Evolutionary conservation across 2,888 invertebrate genomes (phyloP).

Genomic region (Eustalomyia histrio): DNA sequence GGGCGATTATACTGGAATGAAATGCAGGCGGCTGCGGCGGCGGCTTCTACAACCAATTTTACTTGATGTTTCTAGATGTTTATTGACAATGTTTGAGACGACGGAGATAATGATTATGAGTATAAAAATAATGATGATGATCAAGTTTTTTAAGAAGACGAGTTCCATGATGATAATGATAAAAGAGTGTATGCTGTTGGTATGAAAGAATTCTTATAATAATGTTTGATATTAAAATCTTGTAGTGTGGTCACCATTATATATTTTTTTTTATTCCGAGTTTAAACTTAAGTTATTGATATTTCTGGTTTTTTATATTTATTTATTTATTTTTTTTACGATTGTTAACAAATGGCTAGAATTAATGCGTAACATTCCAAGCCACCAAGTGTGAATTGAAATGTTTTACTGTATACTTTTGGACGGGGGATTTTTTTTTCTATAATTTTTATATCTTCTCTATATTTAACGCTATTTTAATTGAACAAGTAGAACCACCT

Average conservation of each 20-base stretch:
- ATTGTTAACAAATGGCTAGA: constrained; percentile 41
- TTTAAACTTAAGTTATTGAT: constrained; percentile 25
- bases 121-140: not conserved
- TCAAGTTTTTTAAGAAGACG: constrained; percentile 23
- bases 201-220: constrained; percentile 15
- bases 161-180: constrained; percentile 1
- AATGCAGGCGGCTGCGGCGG: not conserved
- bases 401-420: constrained; percentile 53
- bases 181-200: constrained; percentile 23
- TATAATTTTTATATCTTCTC: not conserved
- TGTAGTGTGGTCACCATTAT: constrained; percentile 44
- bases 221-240: constrained; percentile 27
- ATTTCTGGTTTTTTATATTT: constrained; percentile 28
- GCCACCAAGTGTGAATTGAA: constrained; percentile 65
- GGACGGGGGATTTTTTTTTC: constrained; percentile 3
- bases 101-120: constrained; percentile 27
- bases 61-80: constrained; percentile 37
- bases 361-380: constrained; percentile 55
- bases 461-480: constrained; percentile 20
- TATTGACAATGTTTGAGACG: constrained; percentile 37
- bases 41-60: constrained; percentile 13
- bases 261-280: not conserved
- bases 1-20: constrained; percentile 1
- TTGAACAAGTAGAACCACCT: constrained; percentile 31
- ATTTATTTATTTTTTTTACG: constrained; percentile 10